Conservation (phyloP, 2,113 vertebrate genomes). For the Hassar affinis region DNA sequence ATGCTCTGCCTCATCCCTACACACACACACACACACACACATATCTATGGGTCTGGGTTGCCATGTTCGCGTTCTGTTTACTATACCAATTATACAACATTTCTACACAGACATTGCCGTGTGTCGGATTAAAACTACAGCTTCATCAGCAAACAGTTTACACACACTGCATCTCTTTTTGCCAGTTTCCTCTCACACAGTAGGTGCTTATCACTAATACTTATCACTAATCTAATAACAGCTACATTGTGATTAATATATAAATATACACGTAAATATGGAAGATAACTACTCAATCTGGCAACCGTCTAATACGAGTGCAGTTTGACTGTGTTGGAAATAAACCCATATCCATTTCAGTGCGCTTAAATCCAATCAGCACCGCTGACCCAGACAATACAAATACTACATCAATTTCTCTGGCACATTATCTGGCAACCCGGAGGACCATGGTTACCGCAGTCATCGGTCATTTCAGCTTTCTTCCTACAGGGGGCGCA, state of each 20-base stretch:
- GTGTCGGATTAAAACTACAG: no score
- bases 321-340: neutral
- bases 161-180: neutral
- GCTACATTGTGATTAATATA: no score
- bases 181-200: no score
- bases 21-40: neutral
- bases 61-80: neutral
- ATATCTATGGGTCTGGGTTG: neutral
- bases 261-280: no score
- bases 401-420: rapidly evolving
- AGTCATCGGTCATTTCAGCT: neutral
- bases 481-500: neutral
- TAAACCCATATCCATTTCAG: no score
- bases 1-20: neutral
- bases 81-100: neutral
- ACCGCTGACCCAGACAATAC: no score
- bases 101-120: neutral
- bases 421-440: neutral
- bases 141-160: neutral
- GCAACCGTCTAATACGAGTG: neutral
- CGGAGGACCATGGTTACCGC: neutral
- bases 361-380: no score
- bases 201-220: no score
- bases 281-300: neutral
- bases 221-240: no score